These are phyloP conservation scores for Gopherus evgoodei DNA, from an alignment of 2,113 vertebrate genomes.

Conservation along the genomic window DNA sequence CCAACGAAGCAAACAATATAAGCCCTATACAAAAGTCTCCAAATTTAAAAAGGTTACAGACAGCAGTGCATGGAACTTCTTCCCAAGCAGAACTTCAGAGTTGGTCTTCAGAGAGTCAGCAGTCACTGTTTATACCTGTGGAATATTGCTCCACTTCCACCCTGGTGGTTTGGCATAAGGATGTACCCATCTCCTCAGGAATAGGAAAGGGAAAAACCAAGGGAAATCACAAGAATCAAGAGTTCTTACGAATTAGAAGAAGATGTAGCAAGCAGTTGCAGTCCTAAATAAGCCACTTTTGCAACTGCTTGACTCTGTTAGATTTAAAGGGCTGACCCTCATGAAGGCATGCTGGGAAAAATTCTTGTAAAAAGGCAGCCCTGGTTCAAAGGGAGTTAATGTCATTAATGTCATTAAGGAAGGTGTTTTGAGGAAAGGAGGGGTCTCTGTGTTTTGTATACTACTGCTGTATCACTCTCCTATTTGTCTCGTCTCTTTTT, in stretches of 20 bases:
- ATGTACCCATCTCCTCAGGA: not conserved
- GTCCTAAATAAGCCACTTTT: too few relatives aligned
- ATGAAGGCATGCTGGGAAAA: not conserved
- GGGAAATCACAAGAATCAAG: not conserved
- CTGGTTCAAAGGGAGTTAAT: not conserved
- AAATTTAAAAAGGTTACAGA: not conserved
- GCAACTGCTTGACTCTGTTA: not conserved
- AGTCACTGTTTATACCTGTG: not conserved
- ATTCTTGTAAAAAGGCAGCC: not conserved
- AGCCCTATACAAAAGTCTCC: not conserved
- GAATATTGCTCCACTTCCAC: not conserved
- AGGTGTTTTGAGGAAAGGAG: not conserved
- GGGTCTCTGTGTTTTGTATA: fast-evolving
- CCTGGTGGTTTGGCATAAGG: not conserved
- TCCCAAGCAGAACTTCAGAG: not conserved
- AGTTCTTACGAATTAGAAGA: fast-evolving
- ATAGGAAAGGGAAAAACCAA: not conserved
- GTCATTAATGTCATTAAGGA: not conserved
- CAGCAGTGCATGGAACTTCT: not conserved
- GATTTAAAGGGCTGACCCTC: not conserved
- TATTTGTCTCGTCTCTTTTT: not conserved
- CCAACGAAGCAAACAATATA: not conserved
- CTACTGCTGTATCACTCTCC: not conserved
- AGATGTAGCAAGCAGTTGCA: not conserved
- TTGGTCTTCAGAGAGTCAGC: not conserved